A percentile compares a stretch with the other conserved stretches of the same genome.
These are phyloP conservation scores for Leptestheria dahalacensis DNA, from an alignment of 1,140 invertebrate genomes.

Conservation along the genomic window DNA sequence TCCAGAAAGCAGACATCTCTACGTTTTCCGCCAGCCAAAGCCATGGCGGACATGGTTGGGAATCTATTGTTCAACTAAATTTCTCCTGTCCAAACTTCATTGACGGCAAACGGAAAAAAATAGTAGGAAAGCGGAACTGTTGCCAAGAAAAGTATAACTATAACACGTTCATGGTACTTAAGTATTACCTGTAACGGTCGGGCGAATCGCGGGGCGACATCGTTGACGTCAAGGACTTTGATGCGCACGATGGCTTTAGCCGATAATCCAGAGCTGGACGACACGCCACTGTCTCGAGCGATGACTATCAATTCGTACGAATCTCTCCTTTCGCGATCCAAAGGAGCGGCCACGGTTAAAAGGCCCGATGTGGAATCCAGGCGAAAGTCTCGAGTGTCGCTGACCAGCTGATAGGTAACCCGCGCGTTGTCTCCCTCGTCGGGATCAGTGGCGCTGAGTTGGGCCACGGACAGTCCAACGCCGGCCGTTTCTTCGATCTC, in stretches of 20 bases:
- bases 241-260: slow-evolving; percentile 61
- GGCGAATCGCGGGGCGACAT: slow-evolving; percentile 67
- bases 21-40: no score
- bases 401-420: slow-evolving; percentile 57
- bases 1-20: no score
- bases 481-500: slow-evolving; percentile 30
- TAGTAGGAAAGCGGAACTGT: no score
- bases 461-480: slow-evolving; percentile 29
- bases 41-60: no score
- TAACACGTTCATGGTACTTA: not conserved
- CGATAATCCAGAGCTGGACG: slow-evolving; percentile 37
- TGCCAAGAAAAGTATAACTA: slow-evolving; percentile 1
- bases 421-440: slow-evolving; percentile 53
- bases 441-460: slow-evolving; percentile 33
- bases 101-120: no score
- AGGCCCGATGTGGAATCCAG: slow-evolving; percentile 63
- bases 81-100: no score
- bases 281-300: slow-evolving; percentile 57
- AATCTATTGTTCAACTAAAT: no score
- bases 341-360: slow-evolving; percentile 49
- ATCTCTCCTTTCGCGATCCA: slow-evolving; percentile 71
- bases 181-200: slow-evolving; percentile 15
- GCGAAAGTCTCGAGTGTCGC: slow-evolving; percentile 65
- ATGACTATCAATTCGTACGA: slow-evolving; percentile 67
- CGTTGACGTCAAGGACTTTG: slow-evolving; percentile 76